A percentile compares a stretch with the other conserved stretches of the same genome.
These are phyloP conservation scores for Ophiodon elongatus DNA, from an alignment of 2,113 vertebrate genomes.

Conservation along the genomic window DNA sequence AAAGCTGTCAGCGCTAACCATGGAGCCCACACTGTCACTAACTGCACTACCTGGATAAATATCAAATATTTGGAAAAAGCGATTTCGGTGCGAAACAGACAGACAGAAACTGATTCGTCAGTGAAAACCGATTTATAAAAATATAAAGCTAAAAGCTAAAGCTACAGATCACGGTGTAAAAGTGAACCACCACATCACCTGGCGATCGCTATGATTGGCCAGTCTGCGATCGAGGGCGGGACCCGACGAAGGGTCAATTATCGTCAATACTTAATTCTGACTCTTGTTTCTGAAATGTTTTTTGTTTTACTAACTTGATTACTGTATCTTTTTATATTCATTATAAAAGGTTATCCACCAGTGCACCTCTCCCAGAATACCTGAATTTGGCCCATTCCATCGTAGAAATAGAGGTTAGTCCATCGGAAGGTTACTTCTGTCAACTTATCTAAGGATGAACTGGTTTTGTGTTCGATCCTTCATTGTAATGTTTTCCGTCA, in stretches of 20 bases:
- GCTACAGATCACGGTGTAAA: too few relatives aligned
- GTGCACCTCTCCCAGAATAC: constrained; percentile 43
- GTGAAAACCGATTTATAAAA: too few relatives aligned
- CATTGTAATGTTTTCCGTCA: constrained; percentile 59
- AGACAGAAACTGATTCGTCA: too few relatives aligned
- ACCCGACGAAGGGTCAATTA: background rate
- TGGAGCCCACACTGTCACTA: background rate
- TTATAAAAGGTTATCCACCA: constrained; percentile 15
- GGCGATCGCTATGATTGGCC: too few relatives aligned
- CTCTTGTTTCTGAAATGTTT: background rate
- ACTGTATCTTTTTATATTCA: background rate
- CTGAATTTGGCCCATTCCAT: constrained; percentile 63
- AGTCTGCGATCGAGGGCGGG: too few relatives aligned
- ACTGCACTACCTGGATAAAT: too few relatives aligned
- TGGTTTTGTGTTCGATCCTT: background rate
- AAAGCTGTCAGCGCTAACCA: too few relatives aligned
- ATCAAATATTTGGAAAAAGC: too few relatives aligned
- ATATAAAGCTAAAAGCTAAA: too few relatives aligned
- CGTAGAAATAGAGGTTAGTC: constrained; percentile 78
- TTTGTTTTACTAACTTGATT: background rate
- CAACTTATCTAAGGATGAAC: background rate
- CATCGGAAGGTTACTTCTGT: background rate
- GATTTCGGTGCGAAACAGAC: too few relatives aligned
- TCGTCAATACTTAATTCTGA: background rate
- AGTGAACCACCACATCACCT: too few relatives aligned